Conservation (phyloP, 2,797 vertebrate species). For the Amblyraja radiata region DNA sequence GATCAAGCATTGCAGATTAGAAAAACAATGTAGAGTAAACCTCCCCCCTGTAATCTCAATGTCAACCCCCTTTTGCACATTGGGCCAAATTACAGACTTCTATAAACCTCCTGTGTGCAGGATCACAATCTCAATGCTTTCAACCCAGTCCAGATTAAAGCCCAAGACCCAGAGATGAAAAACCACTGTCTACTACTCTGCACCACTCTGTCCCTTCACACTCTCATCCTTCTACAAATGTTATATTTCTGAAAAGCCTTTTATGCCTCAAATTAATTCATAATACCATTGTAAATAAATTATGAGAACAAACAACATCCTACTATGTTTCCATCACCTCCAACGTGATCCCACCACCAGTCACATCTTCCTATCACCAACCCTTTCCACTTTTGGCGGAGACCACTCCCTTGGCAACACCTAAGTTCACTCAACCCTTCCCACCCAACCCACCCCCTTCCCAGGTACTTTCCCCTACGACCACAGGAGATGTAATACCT, state of each 20-base stretch:
- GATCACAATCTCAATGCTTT: not conserved
- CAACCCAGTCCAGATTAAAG: not conserved
- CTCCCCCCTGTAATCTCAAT: not conserved
- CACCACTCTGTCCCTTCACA: not conserved
- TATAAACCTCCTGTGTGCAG: not conserved
- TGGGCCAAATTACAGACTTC: not conserved
- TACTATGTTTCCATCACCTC: no score
- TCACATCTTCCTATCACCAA: no score
- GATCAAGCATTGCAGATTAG: not conserved
- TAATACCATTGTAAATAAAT: not conserved
- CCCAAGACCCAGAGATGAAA: not conserved
- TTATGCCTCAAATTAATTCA: not conserved
- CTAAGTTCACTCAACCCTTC: no score
- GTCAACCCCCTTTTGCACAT: not conserved
- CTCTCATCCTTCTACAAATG: not conserved
- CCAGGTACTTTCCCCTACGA: no score
- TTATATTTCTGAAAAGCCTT: not conserved
- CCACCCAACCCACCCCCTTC: no score
- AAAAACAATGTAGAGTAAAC: not conserved
- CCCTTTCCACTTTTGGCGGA: no score
- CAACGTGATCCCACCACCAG: no score
- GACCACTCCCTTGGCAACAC: no score
- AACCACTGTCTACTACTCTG: not conserved
- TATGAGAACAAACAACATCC: no score
- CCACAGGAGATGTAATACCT: no score